Percentiles rank a stretch among this genome's conserved stretches.
phyloP scores from a whole-genome alignment of 2,888 invertebrate genomes.

The Caenorhabditis sp. region DNA sequence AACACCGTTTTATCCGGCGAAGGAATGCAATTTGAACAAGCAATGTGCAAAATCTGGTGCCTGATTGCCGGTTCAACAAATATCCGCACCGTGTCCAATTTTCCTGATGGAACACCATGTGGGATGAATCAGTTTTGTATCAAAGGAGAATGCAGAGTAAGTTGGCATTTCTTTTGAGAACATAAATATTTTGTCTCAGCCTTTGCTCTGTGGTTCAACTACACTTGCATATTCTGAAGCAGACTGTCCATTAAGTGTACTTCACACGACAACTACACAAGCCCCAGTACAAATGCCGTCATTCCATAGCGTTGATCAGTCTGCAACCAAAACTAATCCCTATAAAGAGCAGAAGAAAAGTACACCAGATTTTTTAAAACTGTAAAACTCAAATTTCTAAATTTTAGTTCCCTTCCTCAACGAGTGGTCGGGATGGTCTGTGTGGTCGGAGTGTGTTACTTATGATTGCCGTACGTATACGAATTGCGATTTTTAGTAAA shows the following conservation, averaged over 20 bases:
- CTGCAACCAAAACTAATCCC: slow-evolving; percentile 38
- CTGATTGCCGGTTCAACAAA: slow-evolving; percentile 68
- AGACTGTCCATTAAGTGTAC: slow-evolving; percentile 47
- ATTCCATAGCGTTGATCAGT: slow-evolving; percentile 49
- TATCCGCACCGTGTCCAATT: slow-evolving; percentile 78
- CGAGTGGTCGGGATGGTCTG: slow-evolving; percentile 72
- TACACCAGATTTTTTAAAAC: too few relatives aligned
- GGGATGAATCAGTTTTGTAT: slow-evolving; percentile 76
- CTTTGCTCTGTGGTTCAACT: slow-evolving; percentile 46
- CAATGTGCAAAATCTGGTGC: slow-evolving; percentile 78
- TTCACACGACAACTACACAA: slow-evolving; percentile 38
- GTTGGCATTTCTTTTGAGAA: background rate
- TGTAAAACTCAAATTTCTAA: too few relatives aligned
- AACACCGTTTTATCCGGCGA: slow-evolving; percentile 73
- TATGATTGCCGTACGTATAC: slow-evolving; percentile 61
- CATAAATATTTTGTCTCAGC: slow-evolving; percentile 19
- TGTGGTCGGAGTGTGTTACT: slow-evolving; percentile 70
- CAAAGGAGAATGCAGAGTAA: slow-evolving; percentile 76
- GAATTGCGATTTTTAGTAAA: too few relatives aligned
- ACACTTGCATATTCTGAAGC: slow-evolving; percentile 53
- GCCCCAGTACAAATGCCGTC: slow-evolving; percentile 8
- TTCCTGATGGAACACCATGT: slow-evolving; percentile 81
- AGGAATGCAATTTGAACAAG: slow-evolving; percentile 76
- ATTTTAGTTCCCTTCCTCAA: slow-evolving; percentile 65
- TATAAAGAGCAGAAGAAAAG: slow-evolving; percentile 66